A percentile compares a stretch with the other conserved stretches of the same genome.
Evolutionary conservation across 2,888 invertebrate species (phyloP).

Genomic region (Alviniconcha strummeri): DNA sequence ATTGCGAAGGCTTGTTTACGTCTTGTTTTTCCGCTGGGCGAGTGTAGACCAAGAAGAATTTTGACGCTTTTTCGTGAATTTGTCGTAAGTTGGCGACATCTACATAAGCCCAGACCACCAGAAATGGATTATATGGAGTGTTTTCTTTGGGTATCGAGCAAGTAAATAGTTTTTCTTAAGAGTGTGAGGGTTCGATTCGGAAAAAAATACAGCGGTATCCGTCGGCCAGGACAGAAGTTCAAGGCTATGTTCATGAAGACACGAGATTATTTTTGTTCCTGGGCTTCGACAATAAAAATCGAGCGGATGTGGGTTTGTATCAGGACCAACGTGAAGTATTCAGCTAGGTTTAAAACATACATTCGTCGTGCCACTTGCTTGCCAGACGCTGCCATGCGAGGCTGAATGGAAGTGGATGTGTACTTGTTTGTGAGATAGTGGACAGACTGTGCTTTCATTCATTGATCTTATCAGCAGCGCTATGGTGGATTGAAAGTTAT

Average conservation of each 20-base stretch:
- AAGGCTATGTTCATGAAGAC: conserved; percentile 36
- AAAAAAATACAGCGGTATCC: conserved; percentile 10
- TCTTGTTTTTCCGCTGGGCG: conserved; percentile 48
- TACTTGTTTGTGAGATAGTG: conserved; percentile 21
- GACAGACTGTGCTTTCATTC: conserved; percentile 20
- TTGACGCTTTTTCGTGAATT: conserved; percentile 19
- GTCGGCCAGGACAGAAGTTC: conserved; percentile 35
- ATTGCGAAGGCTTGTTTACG: conserved; percentile 61
- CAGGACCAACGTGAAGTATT: neutral
- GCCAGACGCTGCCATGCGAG: conserved; percentile 5
- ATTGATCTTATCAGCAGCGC: conserved; percentile 33
- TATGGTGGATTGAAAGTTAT: conserved; percentile 34
- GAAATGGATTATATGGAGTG: conserved; percentile 1
- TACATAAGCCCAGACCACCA: neutral
- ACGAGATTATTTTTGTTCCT: conserved; percentile 38
- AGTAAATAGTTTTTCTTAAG: neutral
- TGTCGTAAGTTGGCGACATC: neutral
- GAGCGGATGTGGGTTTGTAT: conserved; percentile 16
- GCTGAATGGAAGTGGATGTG: conserved; percentile 23
- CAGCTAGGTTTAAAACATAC: neutral
- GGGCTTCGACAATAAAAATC: conserved; percentile 31
- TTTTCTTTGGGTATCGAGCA: conserved; percentile 3
- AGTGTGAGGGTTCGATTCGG: neutral
- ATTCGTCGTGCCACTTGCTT: neutral
- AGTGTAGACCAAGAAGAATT: conserved; percentile 24